Evolutionary conservation across 2,888 invertebrate species (phyloP).

Genomic region (Muschampia plurimacula): DNA sequence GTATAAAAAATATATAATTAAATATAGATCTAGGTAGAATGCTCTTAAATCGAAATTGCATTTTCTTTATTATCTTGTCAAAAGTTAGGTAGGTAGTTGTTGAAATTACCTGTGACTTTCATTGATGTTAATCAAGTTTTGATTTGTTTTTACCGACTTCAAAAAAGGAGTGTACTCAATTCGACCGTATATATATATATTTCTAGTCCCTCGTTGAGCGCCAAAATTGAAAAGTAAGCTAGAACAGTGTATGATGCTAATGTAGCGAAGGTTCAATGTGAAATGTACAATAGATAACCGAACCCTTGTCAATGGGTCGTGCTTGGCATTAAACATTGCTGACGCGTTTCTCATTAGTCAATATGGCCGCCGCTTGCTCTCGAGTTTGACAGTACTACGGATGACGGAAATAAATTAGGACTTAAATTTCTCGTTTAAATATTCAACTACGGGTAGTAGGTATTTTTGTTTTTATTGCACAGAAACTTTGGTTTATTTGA

Average conservation of each 20-base stretch:
- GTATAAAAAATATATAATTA: too few species aligned
- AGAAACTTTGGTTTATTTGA: neutral
- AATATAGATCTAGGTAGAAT: too few species aligned
- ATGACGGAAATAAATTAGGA: conserved; percentile 34
- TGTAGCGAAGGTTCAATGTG: conserved; percentile 17
- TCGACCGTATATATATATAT: too few species aligned
- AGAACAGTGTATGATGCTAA: conserved; percentile 16
- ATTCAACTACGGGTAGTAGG: neutral
- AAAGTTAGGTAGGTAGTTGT: neutral
- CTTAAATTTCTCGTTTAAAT: conserved; percentile 22
- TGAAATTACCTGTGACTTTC: neutral
- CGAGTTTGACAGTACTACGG: conserved; percentile 31
- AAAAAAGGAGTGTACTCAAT: too few species aligned
- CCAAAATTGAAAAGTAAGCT: conserved; percentile 8
- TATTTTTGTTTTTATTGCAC: neutral
- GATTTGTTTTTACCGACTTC: too few species aligned
- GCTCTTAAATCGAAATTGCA: too few species aligned
- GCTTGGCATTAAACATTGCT: conserved; percentile 42
- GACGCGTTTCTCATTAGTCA: conserved; percentile 45
- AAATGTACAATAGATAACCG: conserved; percentile 31
- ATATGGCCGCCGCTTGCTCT: conserved; percentile 27
- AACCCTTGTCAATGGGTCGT: conserved; percentile 48
- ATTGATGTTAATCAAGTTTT: neutral
- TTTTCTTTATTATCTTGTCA: neutral
- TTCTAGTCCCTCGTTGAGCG: conserved; percentile 23